Evolutionary conservation across 2,888 invertebrate genomes (phyloP), one percentile per base, ranked within the genome.

Genomic region (Cinara cedri): DNA sequence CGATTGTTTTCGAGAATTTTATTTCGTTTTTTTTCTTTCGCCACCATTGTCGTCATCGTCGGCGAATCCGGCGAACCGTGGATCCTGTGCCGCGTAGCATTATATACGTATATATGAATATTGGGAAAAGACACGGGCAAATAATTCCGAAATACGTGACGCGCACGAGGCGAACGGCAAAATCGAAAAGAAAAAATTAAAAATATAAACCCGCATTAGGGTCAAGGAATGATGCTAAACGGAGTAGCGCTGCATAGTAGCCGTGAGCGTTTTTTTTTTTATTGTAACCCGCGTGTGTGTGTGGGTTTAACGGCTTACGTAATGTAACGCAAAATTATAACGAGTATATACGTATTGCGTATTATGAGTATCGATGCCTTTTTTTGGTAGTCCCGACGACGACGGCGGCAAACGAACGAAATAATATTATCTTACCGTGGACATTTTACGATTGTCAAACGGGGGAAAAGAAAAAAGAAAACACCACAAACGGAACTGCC

Each of bases 191-290:
- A 34, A 34, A 34, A 34, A 34, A 34, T 34, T 34, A 34, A 34
- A 34, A 34, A n/a, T n/a, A n/a, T n/a, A n/a, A 60, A 16, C 24
- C 57, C 60, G 21, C 75, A 54, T 66, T 46, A 24, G 76, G 76
- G 76, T 76, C 76, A 66, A 76, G 44, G 66, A 76, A 74, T 74
- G 42, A 34, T 34, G 6, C 55, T 55, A 42, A 55, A 71, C 21
- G 19, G 42, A 55, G 71, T 21, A 55, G 55, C 34, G 51, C n/a
- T 11, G 51, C 51, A 57, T 51, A 21, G 24, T 68, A 34, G 54
- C 70, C 71, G 72, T 62, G 72, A 60, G 49, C 60, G 60, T 72
- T 3, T n/a, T n/a, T 3, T 16, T n/a, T 72, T 3, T n/a, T n/a
- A 13, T 16, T n/a, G 26, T 71, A 44, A 13, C 19, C 14, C 1